These are phyloP conservation scores for Tinea semifulvella DNA, from an alignment of 2,888 invertebrate species.

Conservation along the genomic window DNA sequence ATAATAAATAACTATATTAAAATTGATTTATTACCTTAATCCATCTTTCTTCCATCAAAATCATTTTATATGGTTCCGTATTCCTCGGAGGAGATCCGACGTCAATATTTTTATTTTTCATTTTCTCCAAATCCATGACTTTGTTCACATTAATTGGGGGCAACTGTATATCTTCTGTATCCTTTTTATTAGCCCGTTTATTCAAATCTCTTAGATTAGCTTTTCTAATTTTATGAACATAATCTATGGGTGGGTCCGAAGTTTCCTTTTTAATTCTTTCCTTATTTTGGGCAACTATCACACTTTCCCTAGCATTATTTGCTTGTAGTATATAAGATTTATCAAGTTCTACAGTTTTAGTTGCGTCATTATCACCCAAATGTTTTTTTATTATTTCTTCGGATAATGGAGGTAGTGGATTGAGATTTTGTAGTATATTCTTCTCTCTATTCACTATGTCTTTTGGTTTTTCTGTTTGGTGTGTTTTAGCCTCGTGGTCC, in stretches of 20 bases:
- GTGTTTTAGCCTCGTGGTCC: conserved; percentile 4
- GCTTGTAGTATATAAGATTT: conserved; percentile 53
- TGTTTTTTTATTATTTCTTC: conserved; percentile 44
- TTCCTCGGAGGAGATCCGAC: conserved; percentile 42
- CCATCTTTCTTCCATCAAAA: conserved; percentile 39
- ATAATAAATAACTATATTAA: too few relatives aligned
- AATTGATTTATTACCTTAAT: too few relatives aligned
- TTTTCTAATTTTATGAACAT: conserved; percentile 55
- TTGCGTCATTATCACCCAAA: conserved; percentile 23
- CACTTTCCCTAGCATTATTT: conserved; percentile 54
- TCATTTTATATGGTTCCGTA: conserved; percentile 53
- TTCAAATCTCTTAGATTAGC: conserved; percentile 38
- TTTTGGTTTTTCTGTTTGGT: neutral
- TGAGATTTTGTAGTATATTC: conserved; percentile 37
- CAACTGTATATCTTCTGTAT: conserved; percentile 27
- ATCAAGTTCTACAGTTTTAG: conserved; percentile 27
- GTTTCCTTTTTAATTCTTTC: conserved; percentile 20
- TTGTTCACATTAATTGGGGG: conserved; percentile 53
- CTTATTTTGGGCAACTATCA: conserved; percentile 34
- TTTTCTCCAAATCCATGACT: conserved; percentile 37
- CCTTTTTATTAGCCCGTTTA: conserved; percentile 29
- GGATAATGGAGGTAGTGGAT: conserved; percentile 47
- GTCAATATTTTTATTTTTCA: conserved; percentile 31
- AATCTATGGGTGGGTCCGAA: conserved; percentile 29
- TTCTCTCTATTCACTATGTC: conserved; percentile 28